Evolutionary conservation across 2,797 vertebrate species (phyloP).

Genomic region (Synaphobranchus kaupii): DNA sequence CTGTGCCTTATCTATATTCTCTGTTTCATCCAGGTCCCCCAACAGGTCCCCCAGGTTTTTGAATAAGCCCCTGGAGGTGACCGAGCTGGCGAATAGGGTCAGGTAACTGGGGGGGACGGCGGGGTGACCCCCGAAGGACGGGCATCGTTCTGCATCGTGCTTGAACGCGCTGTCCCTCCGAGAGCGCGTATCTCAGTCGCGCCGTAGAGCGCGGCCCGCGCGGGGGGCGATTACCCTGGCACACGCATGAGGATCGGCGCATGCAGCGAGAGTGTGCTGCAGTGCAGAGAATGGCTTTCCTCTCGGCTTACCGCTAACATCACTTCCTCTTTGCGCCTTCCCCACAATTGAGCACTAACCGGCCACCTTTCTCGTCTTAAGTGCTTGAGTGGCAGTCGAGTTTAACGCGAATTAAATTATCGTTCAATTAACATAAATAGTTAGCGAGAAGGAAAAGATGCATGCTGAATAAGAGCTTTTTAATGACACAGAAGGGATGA

Average conservation of each 20-base stretch:
- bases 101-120: conserved; percentile 67
- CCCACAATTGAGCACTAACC: neutral
- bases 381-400: neutral
- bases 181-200: neutral
- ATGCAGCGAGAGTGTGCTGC: neutral
- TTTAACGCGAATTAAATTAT: neutral
- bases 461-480: neutral
- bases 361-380: neutral
- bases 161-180: conserved; percentile 55
- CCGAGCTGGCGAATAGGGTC: conserved; percentile 77
- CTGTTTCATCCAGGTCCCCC: conserved; percentile 76
- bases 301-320: neutral
- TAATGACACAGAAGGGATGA: neutral
- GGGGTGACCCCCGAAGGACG: neutral
- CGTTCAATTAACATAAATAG: neutral
- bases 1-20: conserved; percentile 41
- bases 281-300: conserved; percentile 23
- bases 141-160: conserved; percentile 48
- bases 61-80: conserved; percentile 70
- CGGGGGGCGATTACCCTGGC: too few species aligned
- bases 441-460: neutral
- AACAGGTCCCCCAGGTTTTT: conserved; percentile 77
- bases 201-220: neutral
- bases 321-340: neutral
- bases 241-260: conserved; percentile 49